phyloP scores from a whole-genome alignment of 35 echinoderm and acorn worm genomes.

The Lytechinus pictus region DNA sequence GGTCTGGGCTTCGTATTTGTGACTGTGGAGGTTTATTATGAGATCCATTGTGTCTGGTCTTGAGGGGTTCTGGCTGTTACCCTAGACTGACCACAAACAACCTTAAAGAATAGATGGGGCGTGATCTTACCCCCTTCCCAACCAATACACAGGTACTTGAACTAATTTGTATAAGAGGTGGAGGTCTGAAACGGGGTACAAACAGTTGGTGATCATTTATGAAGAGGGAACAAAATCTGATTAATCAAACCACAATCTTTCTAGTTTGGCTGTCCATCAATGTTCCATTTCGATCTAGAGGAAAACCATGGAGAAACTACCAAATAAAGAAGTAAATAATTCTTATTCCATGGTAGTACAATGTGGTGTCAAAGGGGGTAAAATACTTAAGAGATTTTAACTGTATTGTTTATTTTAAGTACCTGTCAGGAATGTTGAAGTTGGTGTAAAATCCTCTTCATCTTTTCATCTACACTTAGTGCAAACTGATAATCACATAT shows the following conservation, averaged over 20 bases:
- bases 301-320: no score
- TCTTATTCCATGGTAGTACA: no score
- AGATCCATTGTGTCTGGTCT: background rate
- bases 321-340: no score
- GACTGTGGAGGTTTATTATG: background rate
- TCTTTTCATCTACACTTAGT: background rate
- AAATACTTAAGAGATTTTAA: no score
- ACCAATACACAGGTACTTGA: background rate
- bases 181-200: background rate
- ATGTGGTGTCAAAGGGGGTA: no score
- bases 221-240: background rate
- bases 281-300: background rate
- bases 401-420: background rate
- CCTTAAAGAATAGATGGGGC: background rate
- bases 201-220: background rate
- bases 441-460: background rate
- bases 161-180: background rate
- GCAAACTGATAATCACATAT: background rate
- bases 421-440: conserved; percentile 1
- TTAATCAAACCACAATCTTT: background rate
- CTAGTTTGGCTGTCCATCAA: background rate
- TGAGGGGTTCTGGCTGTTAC: background rate
- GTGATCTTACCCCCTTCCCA: background rate
- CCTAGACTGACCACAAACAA: conserved; percentile 16
- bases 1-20: no score